These are phyloP conservation scores for Brachirus orientalis DNA, from an alignment of 2,113 vertebrate species.

Conservation along the genomic window DNA sequence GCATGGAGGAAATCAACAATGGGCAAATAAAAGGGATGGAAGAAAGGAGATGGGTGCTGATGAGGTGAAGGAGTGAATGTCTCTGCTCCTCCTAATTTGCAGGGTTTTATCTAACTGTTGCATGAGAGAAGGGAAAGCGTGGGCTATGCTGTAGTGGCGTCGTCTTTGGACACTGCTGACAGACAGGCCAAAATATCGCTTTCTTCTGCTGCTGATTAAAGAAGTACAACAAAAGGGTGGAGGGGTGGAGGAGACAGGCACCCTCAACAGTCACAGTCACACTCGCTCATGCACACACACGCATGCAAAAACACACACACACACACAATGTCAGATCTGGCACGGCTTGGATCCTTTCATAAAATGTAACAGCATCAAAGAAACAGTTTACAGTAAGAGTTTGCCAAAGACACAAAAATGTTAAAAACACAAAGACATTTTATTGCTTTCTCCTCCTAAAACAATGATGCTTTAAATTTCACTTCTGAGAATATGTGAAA, in stretches of 20 bases:
- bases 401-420: conserved; percentile 15
- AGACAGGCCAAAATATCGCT: conserved; percentile 79
- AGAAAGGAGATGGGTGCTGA: conserved; percentile 62
- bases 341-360: conserved; percentile 18
- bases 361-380: conserved; percentile 45
- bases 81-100: conserved; percentile 67
- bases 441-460: conserved; percentile 66
- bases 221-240: conserved; percentile 68
- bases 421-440: conserved; percentile 52
- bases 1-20: conserved; percentile 79
- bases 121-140: conserved; percentile 75
- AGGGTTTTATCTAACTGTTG: conserved; percentile 69
- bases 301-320: conserved; percentile 23
- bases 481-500: conserved; percentile 30
- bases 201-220: conserved; percentile 84
- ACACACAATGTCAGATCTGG: conserved; percentile 11
- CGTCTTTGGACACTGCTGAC: conserved; percentile 66
- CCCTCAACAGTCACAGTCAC: conserved; percentile 33
- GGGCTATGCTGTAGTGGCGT: conserved; percentile 66
- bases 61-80: conserved; percentile 48
- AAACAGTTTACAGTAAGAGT: conserved; percentile 2
- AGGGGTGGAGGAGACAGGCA: conserved; percentile 56
- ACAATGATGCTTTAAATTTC: conserved; percentile 28
- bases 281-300: conserved; percentile 30
- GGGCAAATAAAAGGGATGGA: conserved; percentile 65